These are phyloP conservation scores for Vesta saturnalis DNA, from an alignment of 2,888 invertebrate genomes.

Conservation along the genomic window DNA sequence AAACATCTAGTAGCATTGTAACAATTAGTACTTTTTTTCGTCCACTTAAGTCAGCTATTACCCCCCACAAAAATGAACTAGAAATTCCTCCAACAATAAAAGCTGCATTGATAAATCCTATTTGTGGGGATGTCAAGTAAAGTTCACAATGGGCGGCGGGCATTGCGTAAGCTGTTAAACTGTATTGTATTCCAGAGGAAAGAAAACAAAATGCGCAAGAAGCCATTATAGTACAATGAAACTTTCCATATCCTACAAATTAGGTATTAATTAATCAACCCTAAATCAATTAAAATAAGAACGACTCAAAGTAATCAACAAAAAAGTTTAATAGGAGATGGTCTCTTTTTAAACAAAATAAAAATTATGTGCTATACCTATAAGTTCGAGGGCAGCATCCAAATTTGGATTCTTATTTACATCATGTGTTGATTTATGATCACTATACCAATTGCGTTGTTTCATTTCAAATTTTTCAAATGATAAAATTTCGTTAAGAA, in stretches of 20 bases:
- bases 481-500: too few relatives aligned
- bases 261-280: not conserved
- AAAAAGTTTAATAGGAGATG: too few relatives aligned
- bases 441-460: too few relatives aligned
- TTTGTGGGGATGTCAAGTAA: conserved; percentile 70
- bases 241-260: conserved; percentile 72
- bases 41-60: conserved; percentile 79
- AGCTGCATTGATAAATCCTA: conserved; percentile 76
- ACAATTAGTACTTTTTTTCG: conserved; percentile 65
- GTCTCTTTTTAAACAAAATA: too few relatives aligned
- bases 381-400: too few relatives aligned
- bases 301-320: not conserved
- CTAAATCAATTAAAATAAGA: not conserved
- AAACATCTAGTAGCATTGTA: conserved; percentile 60
- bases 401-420: too few relatives aligned
- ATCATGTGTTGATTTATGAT: too few relatives aligned
- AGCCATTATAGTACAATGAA: conserved; percentile 71
- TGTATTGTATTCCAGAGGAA: conserved; percentile 73
- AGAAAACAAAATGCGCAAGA: conserved; percentile 73
- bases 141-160: conserved; percentile 79
- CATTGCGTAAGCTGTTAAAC: conserved; percentile 75
- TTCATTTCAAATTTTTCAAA: too few relatives aligned
- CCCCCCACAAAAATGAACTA: conserved; percentile 84
- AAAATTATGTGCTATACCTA: too few relatives aligned
- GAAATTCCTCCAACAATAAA: conserved; percentile 77